Percentiles rank a stretch among this genome's conserved stretches.
These are phyloP conservation scores for Maniola jurtina DNA, from an alignment of 1,140 invertebrate genomes.

Conservation along the genomic window DNA sequence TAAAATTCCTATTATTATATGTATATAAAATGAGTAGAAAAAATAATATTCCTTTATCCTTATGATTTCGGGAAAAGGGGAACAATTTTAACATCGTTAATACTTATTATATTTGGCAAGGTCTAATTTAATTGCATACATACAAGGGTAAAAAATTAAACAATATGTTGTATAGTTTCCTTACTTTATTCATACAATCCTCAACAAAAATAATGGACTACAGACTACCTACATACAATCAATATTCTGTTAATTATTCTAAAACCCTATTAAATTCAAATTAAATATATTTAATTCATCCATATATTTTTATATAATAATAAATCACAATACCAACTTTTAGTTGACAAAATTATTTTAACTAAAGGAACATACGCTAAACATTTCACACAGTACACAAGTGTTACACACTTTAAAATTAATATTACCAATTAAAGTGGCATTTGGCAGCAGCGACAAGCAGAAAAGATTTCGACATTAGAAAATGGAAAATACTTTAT, in stretches of 20 bases:
- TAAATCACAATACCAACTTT: conserved; percentile 77
- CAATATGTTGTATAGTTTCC: conserved; percentile 44
- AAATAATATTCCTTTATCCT: too few species aligned
- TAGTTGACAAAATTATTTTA: conserved; percentile 70
- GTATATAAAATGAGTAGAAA: too few species aligned
- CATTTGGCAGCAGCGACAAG: neutral
- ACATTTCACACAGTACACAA: conserved; percentile 47
- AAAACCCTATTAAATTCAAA: conserved; percentile 64
- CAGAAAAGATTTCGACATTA: neutral
- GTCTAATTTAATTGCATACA: too few species aligned
- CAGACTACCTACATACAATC: conserved; percentile 69
- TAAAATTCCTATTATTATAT: too few species aligned
- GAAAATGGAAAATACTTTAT: conserved; percentile 3
- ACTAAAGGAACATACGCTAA: conserved; percentile 73
- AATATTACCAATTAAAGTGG: conserved; percentile 25
- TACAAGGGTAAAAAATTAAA: conserved; percentile 5
- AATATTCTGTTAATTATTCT: conserved; percentile 51
- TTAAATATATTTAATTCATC: conserved; percentile 64
- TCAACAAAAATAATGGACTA: conserved; percentile 70
- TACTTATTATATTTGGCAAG: too few species aligned
- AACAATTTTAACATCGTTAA: too few species aligned
- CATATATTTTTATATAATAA: conserved; percentile 63
- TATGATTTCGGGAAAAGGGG: too few species aligned
- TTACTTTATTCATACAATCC: conserved; percentile 72
- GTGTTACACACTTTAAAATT: conserved; percentile 61